A percentile compares a stretch with the other conserved stretches of the same genome.
Conservation (phyloP, 2,888 invertebrate genomes). For the Tenodera sinensis region DNA sequence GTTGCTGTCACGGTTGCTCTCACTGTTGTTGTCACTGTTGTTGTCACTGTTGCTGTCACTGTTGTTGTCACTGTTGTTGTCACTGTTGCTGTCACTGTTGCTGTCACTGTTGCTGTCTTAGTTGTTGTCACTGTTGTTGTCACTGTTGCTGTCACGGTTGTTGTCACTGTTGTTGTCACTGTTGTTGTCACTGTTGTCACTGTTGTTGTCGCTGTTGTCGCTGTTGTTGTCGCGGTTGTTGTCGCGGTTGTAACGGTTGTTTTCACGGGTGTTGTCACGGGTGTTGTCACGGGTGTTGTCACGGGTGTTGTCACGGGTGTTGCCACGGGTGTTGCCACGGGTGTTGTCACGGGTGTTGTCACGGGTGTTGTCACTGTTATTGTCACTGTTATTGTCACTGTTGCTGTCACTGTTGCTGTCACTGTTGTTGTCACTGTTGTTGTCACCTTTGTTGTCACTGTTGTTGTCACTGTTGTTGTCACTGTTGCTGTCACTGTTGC, state of each 20-base stretch:
- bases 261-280: too few species aligned
- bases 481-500: slow-evolving; percentile 3
- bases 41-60: background rate
- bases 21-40: too few species aligned
- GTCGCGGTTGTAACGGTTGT: background rate
- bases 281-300: too few species aligned
- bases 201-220: background rate
- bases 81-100: background rate
- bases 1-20: too few species aligned
- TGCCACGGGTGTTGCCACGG: too few species aligned
- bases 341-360: too few species aligned
- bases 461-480: background rate
- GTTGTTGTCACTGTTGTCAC: slow-evolving; percentile 3
- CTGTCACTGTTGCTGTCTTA: background rate
- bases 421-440: slow-evolving; percentile 1
- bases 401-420: slow-evolving; percentile 9
- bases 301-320: too few species aligned
- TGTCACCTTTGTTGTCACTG: background rate
- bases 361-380: slow-evolving; percentile 10
- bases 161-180: too few species aligned
- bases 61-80: background rate
- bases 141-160: too few species aligned
- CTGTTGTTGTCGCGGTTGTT: too few species aligned
- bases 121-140: slow-evolving; percentile 11
- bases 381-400: background rate